Evolutionary conservation across 2,888 invertebrate genomes (phyloP).

Genomic region (Rhopalosiphum nymphaeae): DNA sequence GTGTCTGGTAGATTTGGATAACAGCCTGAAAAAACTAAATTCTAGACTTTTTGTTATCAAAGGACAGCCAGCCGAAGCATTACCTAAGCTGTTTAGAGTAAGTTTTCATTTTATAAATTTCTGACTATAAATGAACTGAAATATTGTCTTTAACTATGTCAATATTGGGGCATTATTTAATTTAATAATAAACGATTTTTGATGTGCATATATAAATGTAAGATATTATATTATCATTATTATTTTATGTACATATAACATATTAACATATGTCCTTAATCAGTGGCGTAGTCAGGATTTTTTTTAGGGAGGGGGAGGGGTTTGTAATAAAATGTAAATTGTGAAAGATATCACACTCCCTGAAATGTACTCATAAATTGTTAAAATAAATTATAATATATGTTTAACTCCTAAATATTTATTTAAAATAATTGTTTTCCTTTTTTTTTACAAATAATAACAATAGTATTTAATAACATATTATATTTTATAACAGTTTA

Average conservation of each 20-base stretch:
- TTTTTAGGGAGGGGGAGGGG: too few species aligned
- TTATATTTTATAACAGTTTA: too few species aligned
- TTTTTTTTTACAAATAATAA: too few species aligned
- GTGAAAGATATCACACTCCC: too few species aligned
- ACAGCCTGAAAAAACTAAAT: constrained; percentile 81
- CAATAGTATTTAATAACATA: too few species aligned
- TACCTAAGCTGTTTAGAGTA: constrained; percentile 85
- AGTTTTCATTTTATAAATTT: not conserved
- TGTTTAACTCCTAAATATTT: too few species aligned
- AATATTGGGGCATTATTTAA: not conserved
- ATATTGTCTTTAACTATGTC: not conserved
- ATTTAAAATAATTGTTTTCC: too few species aligned
- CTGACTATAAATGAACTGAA: not conserved
- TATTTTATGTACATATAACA: not conserved
- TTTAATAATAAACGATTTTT: not conserved
- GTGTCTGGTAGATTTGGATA: constrained; percentile 87
- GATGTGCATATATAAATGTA: not conserved
- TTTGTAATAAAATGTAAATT: too few species aligned
- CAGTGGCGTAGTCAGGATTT: too few species aligned
- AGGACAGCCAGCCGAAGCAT: constrained; percentile 88
- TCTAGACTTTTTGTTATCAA: constrained; percentile 88
- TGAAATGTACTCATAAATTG: too few species aligned
- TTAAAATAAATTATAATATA: too few species aligned
- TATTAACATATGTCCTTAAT: not conserved
- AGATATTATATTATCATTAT: not conserved